Conservation (phyloP, 1,140 invertebrate species). For the Phenacoccus solenopsis region DNA sequence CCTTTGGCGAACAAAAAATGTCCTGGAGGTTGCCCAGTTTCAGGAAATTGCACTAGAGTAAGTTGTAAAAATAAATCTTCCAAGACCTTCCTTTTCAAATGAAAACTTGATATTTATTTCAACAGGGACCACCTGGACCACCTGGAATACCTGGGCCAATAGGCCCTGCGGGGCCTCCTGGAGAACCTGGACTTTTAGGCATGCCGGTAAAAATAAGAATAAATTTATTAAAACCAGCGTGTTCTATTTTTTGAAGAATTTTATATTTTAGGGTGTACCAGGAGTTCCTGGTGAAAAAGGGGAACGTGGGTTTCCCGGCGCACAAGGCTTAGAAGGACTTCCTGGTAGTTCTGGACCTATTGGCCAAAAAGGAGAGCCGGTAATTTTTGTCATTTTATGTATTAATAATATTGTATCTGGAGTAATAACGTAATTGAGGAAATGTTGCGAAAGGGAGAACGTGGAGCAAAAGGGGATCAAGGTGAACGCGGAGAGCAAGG, state of each 20-base stretch:
- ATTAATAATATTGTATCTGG: too few relatives aligned
- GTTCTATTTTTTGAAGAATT: background rate
- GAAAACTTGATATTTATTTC: background rate
- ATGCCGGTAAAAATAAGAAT: background rate
- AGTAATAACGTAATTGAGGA: too few relatives aligned
- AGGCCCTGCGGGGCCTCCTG: conserved; percentile 24
- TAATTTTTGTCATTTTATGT: too few relatives aligned
- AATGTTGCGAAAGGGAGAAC: conserved; percentile 12
- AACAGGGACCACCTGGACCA: conserved; percentile 28
- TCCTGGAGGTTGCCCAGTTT: background rate
- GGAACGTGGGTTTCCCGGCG: background rate
- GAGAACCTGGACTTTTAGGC: conserved; percentile 29
- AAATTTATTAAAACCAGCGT: background rate
- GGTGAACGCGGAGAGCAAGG: conserved; percentile 34
- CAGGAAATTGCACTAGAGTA: background rate
- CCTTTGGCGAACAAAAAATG: background rate
- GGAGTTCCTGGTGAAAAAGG: background rate
- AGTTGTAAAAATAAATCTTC: background rate
- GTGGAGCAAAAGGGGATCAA: conserved; percentile 21
- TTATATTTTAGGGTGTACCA: background rate
- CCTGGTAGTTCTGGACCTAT: background rate
- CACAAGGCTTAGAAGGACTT: background rate
- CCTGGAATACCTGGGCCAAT: conserved; percentile 32
- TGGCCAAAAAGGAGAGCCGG: background rate
- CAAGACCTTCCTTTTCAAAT: background rate